Base-by-base conservation (phyloP, 2,888 invertebrate species). In the Drosophila mulleri region DNA sequence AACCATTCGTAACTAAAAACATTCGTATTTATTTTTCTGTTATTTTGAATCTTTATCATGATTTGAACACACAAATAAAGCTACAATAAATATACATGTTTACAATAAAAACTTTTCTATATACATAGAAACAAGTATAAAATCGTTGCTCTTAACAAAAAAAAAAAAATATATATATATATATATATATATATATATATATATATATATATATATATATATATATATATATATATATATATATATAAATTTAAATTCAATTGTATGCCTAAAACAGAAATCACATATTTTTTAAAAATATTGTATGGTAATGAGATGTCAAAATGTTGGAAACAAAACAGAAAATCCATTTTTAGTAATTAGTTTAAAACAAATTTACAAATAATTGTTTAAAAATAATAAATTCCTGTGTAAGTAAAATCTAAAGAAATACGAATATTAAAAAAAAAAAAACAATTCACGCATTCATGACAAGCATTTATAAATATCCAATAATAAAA, bases 231-330 rank as follows among this genome's bases (percentile, higher is more conserved):
- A 23, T 23, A 23, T 23, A 23, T 23, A 23, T 23, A 23, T 23
- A 23, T 23, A 23, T 23, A 65, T 57, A 70, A 61, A 68, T 66
- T 61, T 70, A 81, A 75, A 80, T 75, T 83, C 81, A 86, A 88
- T 78, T 80, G 87, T 88, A 88, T 78, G 83, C 86, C 78, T 88
- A 72, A 79, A 63, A 72, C 78, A 80, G 16, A 80, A 76, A 83
- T 75, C 73, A 89, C 82, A 89, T 89, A 89, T 88, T 89, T 87
- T 87, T 89, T 87, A 84, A 89, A 89, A 89, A 89, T 83, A 88
- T 88, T 78, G 79, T 84, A 79, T 83, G 89, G 89, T 86, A 86
- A 84, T 83, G 71, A 77, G 89, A 89, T 89, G 85, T 85, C 89
- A 85, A 85, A 85, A 89, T 89, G 85, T 85, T 89, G 88, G 85